phyloP scores from a whole-genome alignment of 2,113 vertebrate species.

The Coreoperca whiteheadi region DNA sequence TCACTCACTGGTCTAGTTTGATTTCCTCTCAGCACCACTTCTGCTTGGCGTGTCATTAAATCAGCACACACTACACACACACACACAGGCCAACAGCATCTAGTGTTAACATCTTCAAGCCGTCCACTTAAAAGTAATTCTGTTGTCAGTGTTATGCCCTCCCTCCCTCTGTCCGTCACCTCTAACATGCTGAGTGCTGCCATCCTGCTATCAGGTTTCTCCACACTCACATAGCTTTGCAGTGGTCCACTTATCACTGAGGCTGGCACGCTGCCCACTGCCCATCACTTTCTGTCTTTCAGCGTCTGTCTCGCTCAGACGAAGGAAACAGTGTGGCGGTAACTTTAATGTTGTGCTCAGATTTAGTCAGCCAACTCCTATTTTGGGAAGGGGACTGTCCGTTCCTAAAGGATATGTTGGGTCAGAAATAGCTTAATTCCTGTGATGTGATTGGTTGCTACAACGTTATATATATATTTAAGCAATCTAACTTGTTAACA shows the following conservation, averaged over 20 bases:
- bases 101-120: conserved; percentile 66
- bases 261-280: conserved; percentile 81
- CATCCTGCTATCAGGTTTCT: conserved; percentile 80
- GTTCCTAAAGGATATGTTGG: background rate
- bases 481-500: no score
- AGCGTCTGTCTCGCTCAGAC: conserved; percentile 45
- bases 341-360: conserved; percentile 30
- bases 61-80: conserved; percentile 11
- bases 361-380: background rate
- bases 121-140: conserved; percentile 71
- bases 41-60: conserved; percentile 49
- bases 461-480: no score
- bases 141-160: conserved; percentile 64
- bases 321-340: conserved; percentile 12
- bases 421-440: background rate
- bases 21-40: conserved; percentile 46
- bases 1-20: conserved; percentile 49
- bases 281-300: conserved; percentile 64
- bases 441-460: background rate
- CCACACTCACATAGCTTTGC: conserved; percentile 61
- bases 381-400: background rate
- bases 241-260: conserved; percentile 82
- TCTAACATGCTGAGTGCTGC: conserved; percentile 82
- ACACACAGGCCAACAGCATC: conserved; percentile 41
- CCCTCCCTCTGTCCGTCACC: conserved; percentile 56